Base-by-base conservation (phyloP, 2,113 vertebrate species). In the Dicrurus megarhynchus region DNA sequence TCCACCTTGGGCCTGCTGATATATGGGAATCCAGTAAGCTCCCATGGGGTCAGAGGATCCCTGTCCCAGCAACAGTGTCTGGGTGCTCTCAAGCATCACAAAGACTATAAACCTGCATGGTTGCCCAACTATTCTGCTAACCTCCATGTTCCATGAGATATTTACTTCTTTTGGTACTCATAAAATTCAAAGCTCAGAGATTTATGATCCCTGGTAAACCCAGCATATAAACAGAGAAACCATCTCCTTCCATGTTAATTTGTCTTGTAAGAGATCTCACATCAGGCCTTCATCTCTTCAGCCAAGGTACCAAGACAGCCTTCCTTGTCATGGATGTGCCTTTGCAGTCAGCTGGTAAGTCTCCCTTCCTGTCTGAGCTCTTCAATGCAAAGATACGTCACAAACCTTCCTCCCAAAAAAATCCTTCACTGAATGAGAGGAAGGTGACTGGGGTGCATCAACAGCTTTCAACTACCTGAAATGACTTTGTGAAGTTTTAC, bases 401-500 rank as follows among this genome's bases (percentile, higher is more conserved):
- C 16, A 81, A 78, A 52, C 30, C 41, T 74, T 70, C 42, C 32
- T 71, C 52, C 17, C 56, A 11, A 41, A 81, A 47, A 90, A 92
- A 39, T 28, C 83, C 56, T 39, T 77, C 41, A 50, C 12, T 68
- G 24, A 53, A 26, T 23, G 28, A 92, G 60, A 82, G 53, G 57
- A 84, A 94, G 89, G 89, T 64, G 52, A 87, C 84, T 84, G 53
- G 56, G 65, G 28, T 84, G 65, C 69, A 71, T 27, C 82, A 87
- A 91, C 84, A 91, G 61, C 41, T 60, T 89, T 91, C 87, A 91
- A 23, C 77, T 57, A 37, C 47, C 69, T 91, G 80, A 89, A 91
- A 78, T 71, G n/a, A 39, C 73, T 89, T 89, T 49, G 60, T 46
- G 13, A 89, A 95, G 73, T 42, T 22, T 65, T 73, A 55, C 32